Evolutionary conservation across 2,797 vertebrate genomes (phyloP).

Genomic region (Cygnus olor): DNA sequence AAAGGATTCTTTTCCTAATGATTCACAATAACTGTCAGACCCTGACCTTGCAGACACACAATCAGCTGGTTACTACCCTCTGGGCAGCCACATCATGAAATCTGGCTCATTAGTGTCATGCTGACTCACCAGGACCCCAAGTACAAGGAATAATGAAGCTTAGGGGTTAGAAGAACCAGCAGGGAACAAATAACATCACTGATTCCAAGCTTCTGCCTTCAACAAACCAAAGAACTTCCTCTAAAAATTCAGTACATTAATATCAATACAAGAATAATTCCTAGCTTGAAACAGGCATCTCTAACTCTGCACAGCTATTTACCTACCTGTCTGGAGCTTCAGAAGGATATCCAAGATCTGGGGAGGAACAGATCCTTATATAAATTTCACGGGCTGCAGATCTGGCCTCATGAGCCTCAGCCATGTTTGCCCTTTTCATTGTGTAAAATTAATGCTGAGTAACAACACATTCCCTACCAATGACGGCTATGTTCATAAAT

Average conservation of each 20-base stretch:
- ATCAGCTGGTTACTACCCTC: not conserved
- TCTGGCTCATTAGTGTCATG: not conserved
- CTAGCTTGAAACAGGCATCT: not conserved
- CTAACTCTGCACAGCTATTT: not conserved
- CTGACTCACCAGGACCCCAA: not conserved
- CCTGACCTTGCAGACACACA: not conserved
- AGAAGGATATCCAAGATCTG: not conserved
- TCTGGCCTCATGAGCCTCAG: not conserved
- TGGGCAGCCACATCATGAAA: not conserved
- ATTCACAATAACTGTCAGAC: not conserved
- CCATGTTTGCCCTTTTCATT: not conserved
- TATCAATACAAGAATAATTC: not conserved
- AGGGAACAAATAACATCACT: not conserved
- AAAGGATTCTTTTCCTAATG: not conserved
- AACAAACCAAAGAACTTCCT: not conserved
- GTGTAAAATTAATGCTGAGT: not conserved
- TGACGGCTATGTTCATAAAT: conserved; percentile 68
- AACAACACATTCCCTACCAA: conserved; percentile 3
- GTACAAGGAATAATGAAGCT: not conserved
- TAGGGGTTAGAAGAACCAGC: not conserved
- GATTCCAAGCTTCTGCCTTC: not conserved
- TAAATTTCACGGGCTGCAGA: not conserved
- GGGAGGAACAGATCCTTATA: not conserved
- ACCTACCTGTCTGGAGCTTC: not conserved
- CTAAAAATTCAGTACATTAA: not conserved